Evolutionary conservation across 1,140 invertebrate species (phyloP).

Genomic region (Panagrolaimus sp.): DNA sequence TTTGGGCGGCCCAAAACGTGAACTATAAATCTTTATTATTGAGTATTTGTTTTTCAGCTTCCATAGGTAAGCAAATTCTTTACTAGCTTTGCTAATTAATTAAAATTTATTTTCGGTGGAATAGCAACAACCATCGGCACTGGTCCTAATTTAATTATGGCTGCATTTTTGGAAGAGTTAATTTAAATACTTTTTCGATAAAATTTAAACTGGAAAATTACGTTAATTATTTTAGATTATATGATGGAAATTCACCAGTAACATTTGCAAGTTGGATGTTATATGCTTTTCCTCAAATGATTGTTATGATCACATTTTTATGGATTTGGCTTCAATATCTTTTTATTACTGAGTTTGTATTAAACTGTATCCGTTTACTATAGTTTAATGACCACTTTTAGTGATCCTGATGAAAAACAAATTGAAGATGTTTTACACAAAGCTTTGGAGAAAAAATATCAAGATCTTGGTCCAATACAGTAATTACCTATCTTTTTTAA

Average conservation of each 20-base stretch:
- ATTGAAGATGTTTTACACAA: slow-evolving; percentile 9
- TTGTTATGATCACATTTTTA: slow-evolving; percentile 67
- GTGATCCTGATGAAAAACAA: slow-evolving; percentile 1
- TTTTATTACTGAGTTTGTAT: slow-evolving; percentile 64
- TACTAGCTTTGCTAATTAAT: no score
- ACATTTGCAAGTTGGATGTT: slow-evolving; percentile 74
- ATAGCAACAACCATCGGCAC: slow-evolving; percentile 79
- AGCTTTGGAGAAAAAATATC: slow-evolving; percentile 18
- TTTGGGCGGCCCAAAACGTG: slow-evolving; percentile 16
- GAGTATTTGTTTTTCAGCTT: slow-evolving; percentile 73
- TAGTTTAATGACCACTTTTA: not conserved
- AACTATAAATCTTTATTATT: slow-evolving; percentile 62
- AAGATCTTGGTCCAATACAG: slow-evolving; percentile 24
- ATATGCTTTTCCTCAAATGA: slow-evolving; percentile 67
- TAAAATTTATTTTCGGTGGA: no score
- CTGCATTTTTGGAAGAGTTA: slow-evolving; percentile 69
- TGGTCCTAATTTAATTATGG: slow-evolving; percentile 78
- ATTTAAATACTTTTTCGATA: slow-evolving; percentile 36
- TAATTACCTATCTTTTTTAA: slow-evolving; percentile 46
- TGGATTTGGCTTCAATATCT: slow-evolving; percentile 68
- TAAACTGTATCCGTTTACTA: not conserved
- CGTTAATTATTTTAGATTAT: slow-evolving; percentile 27
- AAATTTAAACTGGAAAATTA: slow-evolving; percentile 15
- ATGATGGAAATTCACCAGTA: slow-evolving; percentile 53
- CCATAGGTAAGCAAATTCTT: no score